These are phyloP conservation scores for Diplodus sargus DNA, from an alignment of 2,797 vertebrate genomes.

Conservation along the genomic window DNA sequence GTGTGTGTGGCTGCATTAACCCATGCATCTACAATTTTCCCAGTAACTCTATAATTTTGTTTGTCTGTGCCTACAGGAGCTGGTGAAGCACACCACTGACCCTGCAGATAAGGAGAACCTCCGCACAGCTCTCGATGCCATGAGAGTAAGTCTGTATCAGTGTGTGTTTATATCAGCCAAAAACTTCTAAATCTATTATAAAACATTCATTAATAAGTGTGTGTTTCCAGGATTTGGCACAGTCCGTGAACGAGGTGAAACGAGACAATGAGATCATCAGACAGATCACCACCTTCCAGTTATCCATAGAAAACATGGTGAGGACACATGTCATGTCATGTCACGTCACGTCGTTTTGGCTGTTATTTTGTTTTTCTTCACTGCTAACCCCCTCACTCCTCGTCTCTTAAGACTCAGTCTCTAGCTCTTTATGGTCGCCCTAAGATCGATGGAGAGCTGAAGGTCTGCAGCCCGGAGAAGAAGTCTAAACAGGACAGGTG, in stretches of 20 bases:
- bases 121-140: slow-evolving; percentile 88
- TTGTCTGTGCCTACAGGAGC: slow-evolving; percentile 83
- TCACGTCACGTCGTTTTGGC: neutral
- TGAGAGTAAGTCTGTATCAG: slow-evolving; percentile 84
- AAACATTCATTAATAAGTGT: neutral
- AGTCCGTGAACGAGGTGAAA: slow-evolving; percentile 95
- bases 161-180: neutral
- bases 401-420: slow-evolving; percentile 85
- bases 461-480: slow-evolving; percentile 88
- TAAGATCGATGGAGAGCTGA: slow-evolving; percentile 94
- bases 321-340: slow-evolving; percentile 35
- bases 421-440: slow-evolving; percentile 92
- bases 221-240: slow-evolving; percentile 89
- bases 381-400: neutral
- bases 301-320: slow-evolving; percentile 94
- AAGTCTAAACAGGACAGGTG: slow-evolving; percentile 93
- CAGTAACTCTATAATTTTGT: neutral
- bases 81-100: slow-evolving; percentile 90
- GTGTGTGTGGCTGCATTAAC: neutral
- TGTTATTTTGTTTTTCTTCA: neutral
- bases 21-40: neutral
- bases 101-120: slow-evolving; percentile 89
- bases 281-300: slow-evolving; percentile 94
- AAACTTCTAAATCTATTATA: neutral
- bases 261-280: slow-evolving; percentile 93